Conservation (phyloP, 2,888 invertebrate species). For the Lumbricus terrestris region DNA sequence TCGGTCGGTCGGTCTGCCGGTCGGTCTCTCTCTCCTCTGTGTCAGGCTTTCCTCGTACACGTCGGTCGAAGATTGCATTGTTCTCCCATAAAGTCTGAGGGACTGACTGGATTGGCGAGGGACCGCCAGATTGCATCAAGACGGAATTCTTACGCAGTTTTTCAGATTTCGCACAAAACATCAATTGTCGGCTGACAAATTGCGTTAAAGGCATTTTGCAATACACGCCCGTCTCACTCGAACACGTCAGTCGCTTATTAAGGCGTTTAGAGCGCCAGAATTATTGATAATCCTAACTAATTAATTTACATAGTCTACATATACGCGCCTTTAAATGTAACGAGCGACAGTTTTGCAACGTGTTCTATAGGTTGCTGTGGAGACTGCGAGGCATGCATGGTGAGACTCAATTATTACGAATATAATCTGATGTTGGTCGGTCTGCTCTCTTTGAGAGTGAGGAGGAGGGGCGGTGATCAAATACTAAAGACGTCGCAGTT, state of each 20-base stretch:
- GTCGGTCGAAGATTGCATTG: not conserved
- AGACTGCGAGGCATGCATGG: too few species aligned
- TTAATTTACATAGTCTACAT: not conserved
- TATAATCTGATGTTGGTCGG: not conserved
- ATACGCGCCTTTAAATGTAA: not conserved
- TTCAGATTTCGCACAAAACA: not conserved
- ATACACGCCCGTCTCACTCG: not conserved
- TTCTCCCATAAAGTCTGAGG: not conserved
- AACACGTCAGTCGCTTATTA: not conserved
- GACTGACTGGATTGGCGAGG: not conserved
- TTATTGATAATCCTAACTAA: not conserved
- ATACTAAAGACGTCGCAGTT: not conserved
- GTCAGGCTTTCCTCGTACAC: not conserved
- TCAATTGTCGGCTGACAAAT: not conserved
- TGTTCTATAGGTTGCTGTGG: not conserved
- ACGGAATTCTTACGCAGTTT: not conserved
- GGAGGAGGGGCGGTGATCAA: not conserved
- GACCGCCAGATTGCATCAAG: not conserved
- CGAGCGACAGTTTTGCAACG: not conserved
- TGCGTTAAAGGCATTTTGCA: constrained; percentile 3
- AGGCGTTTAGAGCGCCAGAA: not conserved
- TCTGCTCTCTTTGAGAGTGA: not conserved
- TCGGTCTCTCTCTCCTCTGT: not conserved
- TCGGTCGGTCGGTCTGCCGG: not conserved
- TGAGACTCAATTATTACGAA: not conserved